A percentile compares a stretch with the other conserved stretches of the same genome.
These are phyloP conservation scores for Cyanistes caeruleus DNA, from an alignment of 2,113 vertebrate genomes.

Conservation along the genomic window DNA sequence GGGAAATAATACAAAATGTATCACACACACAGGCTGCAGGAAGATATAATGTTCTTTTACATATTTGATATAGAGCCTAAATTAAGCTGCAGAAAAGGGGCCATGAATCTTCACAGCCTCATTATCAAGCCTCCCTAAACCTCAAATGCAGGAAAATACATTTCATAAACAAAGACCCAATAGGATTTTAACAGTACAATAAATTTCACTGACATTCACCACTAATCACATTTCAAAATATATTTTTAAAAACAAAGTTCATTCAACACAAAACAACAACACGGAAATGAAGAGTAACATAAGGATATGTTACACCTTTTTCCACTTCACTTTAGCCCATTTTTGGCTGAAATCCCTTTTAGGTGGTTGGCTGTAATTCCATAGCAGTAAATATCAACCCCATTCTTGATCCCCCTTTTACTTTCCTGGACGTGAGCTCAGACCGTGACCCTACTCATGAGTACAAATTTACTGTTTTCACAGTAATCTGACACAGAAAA, in stretches of 20 bases:
- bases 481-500: not conserved
- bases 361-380: not conserved
- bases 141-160: constrained; percentile 83
- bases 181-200: constrained; percentile 86
- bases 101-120: constrained; percentile 83
- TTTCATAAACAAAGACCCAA: constrained; percentile 85
- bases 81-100: constrained; percentile 82
- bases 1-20: constrained; percentile 79
- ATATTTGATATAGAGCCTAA: constrained; percentile 86
- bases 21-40: constrained; percentile 70
- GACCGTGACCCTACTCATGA: not conserved
- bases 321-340: not conserved
- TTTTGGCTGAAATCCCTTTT: not conserved
- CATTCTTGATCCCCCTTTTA: not conserved
- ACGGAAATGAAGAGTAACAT: constrained; percentile 7
- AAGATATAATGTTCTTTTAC: constrained; percentile 81
- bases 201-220: constrained; percentile 79
- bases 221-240: constrained; percentile 79
- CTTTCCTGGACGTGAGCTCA: not conserved
- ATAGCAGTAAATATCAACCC: not conserved
- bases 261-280: constrained; percentile 49
- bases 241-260: constrained; percentile 66
- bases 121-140: constrained; percentile 82
- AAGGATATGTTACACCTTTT: not conserved
- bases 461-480: not conserved